Percentiles rank a stretch among this genome's conserved stretches.
phyloP scores from a whole-genome alignment of 2,888 invertebrate genomes.

The Endomychus coccineus region DNA sequence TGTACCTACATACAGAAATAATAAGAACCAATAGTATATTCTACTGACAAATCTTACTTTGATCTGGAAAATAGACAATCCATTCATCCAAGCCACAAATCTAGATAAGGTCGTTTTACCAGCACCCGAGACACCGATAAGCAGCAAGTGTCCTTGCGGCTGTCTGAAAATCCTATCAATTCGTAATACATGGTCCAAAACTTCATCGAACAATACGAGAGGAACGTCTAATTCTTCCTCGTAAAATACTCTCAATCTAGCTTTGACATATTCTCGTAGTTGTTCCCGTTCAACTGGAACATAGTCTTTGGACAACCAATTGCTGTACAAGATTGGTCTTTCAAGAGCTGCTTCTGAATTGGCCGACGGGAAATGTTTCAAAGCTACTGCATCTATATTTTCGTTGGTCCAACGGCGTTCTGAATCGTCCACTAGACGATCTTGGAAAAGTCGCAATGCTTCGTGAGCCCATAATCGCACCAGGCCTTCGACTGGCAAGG shows the following conservation, averaged over 20 bases:
- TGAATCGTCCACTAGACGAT: conserved; percentile 85
- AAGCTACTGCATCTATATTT: conserved; percentile 86
- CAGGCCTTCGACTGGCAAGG: conserved; percentile 83
- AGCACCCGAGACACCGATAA: conserved; percentile 98
- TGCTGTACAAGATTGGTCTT: conserved; percentile 95
- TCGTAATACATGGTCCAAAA: conserved; percentile 95
- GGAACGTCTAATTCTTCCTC: conserved; percentile 99
- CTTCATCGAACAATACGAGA: conserved; percentile 96
- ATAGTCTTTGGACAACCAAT: conserved; percentile 98
- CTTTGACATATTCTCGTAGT: conserved; percentile 92
- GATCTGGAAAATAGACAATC: conserved; percentile 97
- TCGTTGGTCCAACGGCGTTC: conserved; percentile 98
- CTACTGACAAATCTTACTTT: conserved; percentile 54
- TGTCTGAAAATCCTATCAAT: conserved; percentile 99
- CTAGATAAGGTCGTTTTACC: conserved; percentile 98
- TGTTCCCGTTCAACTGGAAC: conserved; percentile 93
- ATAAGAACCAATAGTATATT: conserved; percentile 1
- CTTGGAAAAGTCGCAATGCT: conserved; percentile 94
- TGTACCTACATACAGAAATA: conserved; percentile 59
- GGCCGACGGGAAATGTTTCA: conserved; percentile 82
- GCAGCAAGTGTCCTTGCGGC: conserved; percentile 93
- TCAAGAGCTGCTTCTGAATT: conserved; percentile 69
- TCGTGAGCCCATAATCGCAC: conserved; percentile 99
- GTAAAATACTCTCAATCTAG: conserved; percentile 94
- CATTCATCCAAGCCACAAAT: conserved; percentile 99